Evolutionary conservation across 2,113 vertebrate genomes (phyloP).

Genomic region (Nettapus auritus): DNA sequence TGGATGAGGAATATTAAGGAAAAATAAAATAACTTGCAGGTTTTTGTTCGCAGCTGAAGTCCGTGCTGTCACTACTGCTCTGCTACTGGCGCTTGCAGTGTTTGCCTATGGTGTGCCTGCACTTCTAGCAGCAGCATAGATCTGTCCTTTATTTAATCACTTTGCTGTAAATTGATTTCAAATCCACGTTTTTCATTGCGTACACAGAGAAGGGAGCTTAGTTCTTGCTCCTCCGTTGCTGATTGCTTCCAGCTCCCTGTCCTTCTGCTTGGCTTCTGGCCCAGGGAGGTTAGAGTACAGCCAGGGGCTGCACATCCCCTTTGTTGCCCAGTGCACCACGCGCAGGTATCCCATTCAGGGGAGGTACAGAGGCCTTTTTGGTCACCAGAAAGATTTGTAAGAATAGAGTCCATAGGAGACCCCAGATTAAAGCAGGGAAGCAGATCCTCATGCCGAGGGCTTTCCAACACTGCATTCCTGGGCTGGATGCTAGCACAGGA

Average conservation of each 20-base stretch:
- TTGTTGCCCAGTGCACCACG: background rate
- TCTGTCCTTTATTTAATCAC: background rate
- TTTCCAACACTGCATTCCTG: background rate
- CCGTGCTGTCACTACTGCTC: background rate
- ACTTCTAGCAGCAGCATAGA: background rate
- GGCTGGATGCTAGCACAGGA: background rate
- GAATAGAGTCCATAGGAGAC: background rate
- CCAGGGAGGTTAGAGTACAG: background rate
- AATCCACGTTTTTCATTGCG: background rate
- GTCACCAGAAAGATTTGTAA: background rate
- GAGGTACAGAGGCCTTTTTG: background rate
- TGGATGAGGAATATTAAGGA: background rate
- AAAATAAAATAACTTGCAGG: slow-evolving; percentile 1
- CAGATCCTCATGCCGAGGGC: background rate
- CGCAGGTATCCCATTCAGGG: background rate
- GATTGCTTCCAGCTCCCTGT: slow-evolving; percentile 2
- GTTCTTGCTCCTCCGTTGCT: background rate
- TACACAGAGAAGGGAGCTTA: background rate
- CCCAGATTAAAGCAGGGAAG: background rate
- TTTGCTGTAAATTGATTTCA: background rate
- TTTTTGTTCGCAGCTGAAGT: background rate
- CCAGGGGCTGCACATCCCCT: background rate
- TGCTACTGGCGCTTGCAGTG: background rate
- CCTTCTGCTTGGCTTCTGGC: background rate
- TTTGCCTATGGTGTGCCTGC: background rate